phyloP scores from a whole-genome alignment of 1,140 invertebrate genomes.

The Penaeus chinensis region DNA sequence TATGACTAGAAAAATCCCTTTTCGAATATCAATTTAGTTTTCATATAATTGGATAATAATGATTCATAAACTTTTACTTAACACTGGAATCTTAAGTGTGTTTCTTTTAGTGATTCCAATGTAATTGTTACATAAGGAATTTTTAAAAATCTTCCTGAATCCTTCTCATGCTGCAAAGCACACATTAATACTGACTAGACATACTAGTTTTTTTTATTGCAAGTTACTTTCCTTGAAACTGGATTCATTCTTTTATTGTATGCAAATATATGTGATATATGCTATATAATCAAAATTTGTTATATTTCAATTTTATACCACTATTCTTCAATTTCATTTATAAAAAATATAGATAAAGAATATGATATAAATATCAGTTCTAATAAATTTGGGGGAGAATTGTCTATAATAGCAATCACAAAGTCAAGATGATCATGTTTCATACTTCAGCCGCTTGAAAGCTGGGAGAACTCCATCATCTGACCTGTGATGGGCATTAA shows the following conservation, averaged over 20 bases:
- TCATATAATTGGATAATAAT: no score
- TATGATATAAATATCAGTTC: not conserved
- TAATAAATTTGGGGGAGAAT: not conserved
- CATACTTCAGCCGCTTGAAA: constrained; percentile 51
- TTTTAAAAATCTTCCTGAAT: not conserved
- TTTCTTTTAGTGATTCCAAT: not conserved
- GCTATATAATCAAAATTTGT: no score
- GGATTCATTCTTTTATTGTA: no score
- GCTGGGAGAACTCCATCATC: constrained; percentile 33
- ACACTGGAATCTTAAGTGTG: no score
- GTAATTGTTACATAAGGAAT: not conserved
- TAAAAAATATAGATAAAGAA: not conserved
- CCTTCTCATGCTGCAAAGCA: not conserved
- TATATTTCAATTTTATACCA: no score
- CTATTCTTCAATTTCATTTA: no score
- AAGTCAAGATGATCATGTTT: constrained; percentile 35
- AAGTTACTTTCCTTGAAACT: not conserved
- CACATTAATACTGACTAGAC: constrained; percentile 53
- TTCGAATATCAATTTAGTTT: no score
- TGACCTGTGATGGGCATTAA: constrained; percentile 22
- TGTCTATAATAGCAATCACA: not conserved
- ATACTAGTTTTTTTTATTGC: constrained; percentile 15
- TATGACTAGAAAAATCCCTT: no score
- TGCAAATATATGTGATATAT: not conserved
- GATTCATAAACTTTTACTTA: no score